Evolutionary conservation across 2,113 vertebrate species (phyloP).

Genomic region (Phycodurus eques): DNA sequence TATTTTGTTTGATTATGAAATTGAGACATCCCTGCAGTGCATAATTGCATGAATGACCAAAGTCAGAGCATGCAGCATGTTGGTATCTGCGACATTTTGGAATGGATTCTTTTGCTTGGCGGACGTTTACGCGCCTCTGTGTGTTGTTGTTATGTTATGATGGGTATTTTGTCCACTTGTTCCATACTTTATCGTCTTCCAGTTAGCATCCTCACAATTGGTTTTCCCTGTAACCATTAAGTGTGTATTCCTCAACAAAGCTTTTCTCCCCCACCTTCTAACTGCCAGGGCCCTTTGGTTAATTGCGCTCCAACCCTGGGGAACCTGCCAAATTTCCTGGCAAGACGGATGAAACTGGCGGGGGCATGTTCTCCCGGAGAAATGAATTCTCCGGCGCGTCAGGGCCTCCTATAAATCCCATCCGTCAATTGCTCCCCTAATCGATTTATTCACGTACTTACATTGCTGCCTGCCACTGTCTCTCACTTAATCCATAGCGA

Average conservation of each 20-base stretch:
- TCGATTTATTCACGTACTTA: slow-evolving; percentile 66
- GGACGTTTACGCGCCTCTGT: background rate
- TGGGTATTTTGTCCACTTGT: background rate
- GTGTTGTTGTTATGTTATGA: background rate
- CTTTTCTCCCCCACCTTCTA: slow-evolving; percentile 38
- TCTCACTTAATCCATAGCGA: slow-evolving; percentile 27
- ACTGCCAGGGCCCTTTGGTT: slow-evolving; percentile 42
- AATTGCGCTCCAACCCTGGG: slow-evolving; percentile 65
- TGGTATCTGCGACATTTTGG: too few relatives aligned
- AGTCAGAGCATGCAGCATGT: too few relatives aligned
- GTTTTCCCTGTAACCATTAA: slow-evolving; percentile 43
- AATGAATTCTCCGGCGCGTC: slow-evolving; percentile 71
- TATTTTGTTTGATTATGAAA: too few relatives aligned
- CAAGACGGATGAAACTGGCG: slow-evolving; percentile 68
- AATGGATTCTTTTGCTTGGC: background rate
- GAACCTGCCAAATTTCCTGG: slow-evolving; percentile 59
- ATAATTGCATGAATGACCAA: too few relatives aligned
- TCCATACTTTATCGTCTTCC: background rate
- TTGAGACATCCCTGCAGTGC: too few relatives aligned
- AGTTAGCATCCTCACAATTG: background rate
- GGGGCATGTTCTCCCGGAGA: slow-evolving; percentile 49
- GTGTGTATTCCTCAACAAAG: slow-evolving; percentile 42
- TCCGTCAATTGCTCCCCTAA: slow-evolving; percentile 67
- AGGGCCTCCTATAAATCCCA: slow-evolving; percentile 62
- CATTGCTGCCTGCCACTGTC: slow-evolving; percentile 51